A percentile compares a stretch with the other conserved stretches of the same genome.
These are phyloP conservation scores for Drosophila hamatofila DNA, from an alignment of 2,888 invertebrate genomes.

Conservation along the genomic window DNA sequence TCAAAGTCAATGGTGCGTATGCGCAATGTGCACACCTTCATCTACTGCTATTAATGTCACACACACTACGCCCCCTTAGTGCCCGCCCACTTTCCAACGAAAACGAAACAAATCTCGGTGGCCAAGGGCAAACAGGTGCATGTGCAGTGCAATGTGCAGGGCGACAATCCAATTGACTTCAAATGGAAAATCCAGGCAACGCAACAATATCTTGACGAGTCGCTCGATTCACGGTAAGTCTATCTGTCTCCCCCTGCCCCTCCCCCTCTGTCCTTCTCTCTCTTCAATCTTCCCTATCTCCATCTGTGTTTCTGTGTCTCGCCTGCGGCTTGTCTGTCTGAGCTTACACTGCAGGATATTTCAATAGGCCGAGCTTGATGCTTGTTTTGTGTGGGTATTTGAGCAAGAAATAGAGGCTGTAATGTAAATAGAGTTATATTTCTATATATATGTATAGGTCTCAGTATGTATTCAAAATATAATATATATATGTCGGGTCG, in stretches of 20 bases:
- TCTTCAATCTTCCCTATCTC: background rate
- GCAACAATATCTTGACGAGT: conserved; percentile 90
- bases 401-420: too few relatives aligned
- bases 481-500: too few relatives aligned
- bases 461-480: too few relatives aligned
- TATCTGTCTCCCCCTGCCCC: background rate
- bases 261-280: background rate
- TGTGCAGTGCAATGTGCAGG: conserved; percentile 93
- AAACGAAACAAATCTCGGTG: conserved; percentile 92
- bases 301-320: background rate
- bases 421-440: too few relatives aligned
- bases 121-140: conserved; percentile 93
- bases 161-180: conserved; percentile 94
- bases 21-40: background rate
- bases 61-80: conserved; percentile 85
- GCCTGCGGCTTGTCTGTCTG: background rate
- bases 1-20: conserved; percentile 94
- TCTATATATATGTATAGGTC: too few relatives aligned
- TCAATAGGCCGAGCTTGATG: conserved; percentile 14
- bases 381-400: background rate
- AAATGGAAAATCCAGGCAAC: conserved; percentile 90
- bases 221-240: conserved; percentile 89
- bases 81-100: conserved; percentile 93
- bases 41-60: conserved; percentile 20
- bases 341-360: conserved; percentile 25